Evolutionary conservation across 2,888 invertebrate genomes (phyloP).

Genomic region (Ormyrus labotus): DNA sequence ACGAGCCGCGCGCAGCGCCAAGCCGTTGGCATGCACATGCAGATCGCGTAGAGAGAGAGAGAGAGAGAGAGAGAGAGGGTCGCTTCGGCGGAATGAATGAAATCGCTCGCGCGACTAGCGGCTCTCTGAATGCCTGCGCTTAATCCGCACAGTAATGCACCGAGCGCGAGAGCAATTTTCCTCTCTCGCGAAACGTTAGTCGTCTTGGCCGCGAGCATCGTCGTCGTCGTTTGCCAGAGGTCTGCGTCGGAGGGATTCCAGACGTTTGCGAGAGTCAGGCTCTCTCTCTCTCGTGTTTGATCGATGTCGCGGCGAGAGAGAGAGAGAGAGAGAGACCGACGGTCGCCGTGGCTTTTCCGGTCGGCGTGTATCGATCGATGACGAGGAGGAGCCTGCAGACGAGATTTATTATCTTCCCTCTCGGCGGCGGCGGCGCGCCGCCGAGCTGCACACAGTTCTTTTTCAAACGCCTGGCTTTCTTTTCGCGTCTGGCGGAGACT

Average conservation of each 20-base stretch:
- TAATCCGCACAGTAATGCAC: too few species aligned
- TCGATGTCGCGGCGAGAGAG: slow-evolving; percentile 28
- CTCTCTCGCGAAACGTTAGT: slow-evolving; percentile 9
- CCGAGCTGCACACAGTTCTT: background rate
- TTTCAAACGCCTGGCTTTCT: background rate
- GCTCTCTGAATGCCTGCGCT: too few species aligned
- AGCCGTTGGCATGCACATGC: too few species aligned
- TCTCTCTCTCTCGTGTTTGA: slow-evolving; percentile 4
- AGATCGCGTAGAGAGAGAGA: background rate
- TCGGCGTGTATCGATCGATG: slow-evolving; percentile 11
- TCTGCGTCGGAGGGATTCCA: background rate
- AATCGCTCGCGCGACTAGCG: too few species aligned
- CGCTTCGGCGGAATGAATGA: background rate
- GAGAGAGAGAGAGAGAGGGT: slow-evolving; percentile 14
- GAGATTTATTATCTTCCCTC: slow-evolving; percentile 26
- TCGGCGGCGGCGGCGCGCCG: too few species aligned
- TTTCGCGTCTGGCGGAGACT: background rate
- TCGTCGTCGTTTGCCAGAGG: too few species aligned
- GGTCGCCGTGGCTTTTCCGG: background rate
- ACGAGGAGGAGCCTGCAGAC: background rate
- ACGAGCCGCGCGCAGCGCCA: too few species aligned
- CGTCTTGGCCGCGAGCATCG: background rate
- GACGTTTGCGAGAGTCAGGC: background rate
- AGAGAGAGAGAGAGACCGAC: slow-evolving; percentile 5
- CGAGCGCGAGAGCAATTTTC: slow-evolving; percentile 12